Percentiles rank a stretch among this genome's conserved stretches.
These are phyloP conservation scores for Gymnothorax javanicus DNA, from an alignment of 2,797 vertebrate species.

Conservation along the genomic window DNA sequence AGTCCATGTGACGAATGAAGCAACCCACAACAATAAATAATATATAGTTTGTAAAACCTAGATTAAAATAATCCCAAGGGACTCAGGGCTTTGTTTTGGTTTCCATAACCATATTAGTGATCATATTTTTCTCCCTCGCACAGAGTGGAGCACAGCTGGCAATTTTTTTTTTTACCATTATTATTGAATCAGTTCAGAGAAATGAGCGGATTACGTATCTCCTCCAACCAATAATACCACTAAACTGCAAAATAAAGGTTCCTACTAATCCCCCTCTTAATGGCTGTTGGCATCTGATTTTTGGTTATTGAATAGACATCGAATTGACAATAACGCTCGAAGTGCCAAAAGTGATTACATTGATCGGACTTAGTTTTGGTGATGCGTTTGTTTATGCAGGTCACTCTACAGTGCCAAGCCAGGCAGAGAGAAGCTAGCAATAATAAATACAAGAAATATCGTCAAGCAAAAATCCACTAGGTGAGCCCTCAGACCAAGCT, in stretches of 20 bases:
- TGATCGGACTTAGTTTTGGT: too few species aligned
- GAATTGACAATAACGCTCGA: too few species aligned
- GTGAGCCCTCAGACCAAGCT: too few species aligned
- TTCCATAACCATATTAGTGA: constrained; percentile 67
- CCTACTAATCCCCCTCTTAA: background rate
- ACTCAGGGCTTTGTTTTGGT: constrained; percentile 65
- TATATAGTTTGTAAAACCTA: constrained; percentile 68
- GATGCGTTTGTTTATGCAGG: too few species aligned
- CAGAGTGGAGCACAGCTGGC: constrained; percentile 32
- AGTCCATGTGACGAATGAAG: constrained; percentile 70
- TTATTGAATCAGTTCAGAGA: constrained; percentile 29
- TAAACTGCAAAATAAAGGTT: background rate
- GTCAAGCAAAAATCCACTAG: too few species aligned
- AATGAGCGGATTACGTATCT: constrained; percentile 46
- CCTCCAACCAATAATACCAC: constrained; percentile 28
- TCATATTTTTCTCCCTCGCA: constrained; percentile 53
- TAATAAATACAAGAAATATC: too few species aligned
- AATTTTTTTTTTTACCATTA: constrained; percentile 49
- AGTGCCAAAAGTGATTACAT: too few species aligned
- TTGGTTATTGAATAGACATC: background rate
- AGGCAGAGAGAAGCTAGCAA: too few species aligned
- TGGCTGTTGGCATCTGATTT: background rate
- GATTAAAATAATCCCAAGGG: constrained; percentile 72
- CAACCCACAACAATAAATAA: constrained; percentile 71
- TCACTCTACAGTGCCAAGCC: too few species aligned